Conservation (phyloP, 2,113 vertebrate genomes). For the Sinocyclocheilus maitianheensis region DNA sequence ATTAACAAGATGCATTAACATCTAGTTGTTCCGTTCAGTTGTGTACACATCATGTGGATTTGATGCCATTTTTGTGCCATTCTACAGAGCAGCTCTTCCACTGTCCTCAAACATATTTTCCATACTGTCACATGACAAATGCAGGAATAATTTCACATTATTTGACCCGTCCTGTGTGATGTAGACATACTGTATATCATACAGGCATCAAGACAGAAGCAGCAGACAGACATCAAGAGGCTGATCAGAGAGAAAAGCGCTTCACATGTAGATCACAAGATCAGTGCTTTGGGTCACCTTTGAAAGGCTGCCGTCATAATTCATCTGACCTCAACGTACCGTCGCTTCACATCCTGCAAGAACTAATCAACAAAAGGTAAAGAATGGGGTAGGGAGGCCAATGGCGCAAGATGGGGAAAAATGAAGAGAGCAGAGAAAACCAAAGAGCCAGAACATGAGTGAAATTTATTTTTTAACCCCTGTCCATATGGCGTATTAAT, state of each 20-base stretch:
- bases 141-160: constrained; percentile 32
- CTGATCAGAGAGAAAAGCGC: constrained; percentile 21
- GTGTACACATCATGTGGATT: not conserved
- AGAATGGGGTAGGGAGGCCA: constrained; percentile 53
- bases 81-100: not conserved
- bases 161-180: constrained; percentile 2
- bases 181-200: constrained; percentile 19
- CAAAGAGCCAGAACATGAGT: constrained; percentile 67
- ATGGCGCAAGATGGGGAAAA: constrained; percentile 62
- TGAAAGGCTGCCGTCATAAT: constrained; percentile 60
- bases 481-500: constrained; percentile 87
- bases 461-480: constrained; percentile 77
- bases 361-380: constrained; percentile 64
- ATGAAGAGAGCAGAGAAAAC: constrained; percentile 66
- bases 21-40: not conserved
- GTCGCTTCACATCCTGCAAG: constrained; percentile 47
- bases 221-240: constrained; percentile 38
- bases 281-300: constrained; percentile 38
- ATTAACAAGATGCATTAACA: not conserved
- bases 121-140: not conserved
- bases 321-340: constrained; percentile 52
- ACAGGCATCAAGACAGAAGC: not conserved
- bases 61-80: not conserved
- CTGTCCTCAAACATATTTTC: not conserved
- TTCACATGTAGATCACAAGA: constrained; percentile 44